Evolutionary conservation across 2,888 invertebrate species (phyloP).

Genomic region (Andrena camellia): DNA sequence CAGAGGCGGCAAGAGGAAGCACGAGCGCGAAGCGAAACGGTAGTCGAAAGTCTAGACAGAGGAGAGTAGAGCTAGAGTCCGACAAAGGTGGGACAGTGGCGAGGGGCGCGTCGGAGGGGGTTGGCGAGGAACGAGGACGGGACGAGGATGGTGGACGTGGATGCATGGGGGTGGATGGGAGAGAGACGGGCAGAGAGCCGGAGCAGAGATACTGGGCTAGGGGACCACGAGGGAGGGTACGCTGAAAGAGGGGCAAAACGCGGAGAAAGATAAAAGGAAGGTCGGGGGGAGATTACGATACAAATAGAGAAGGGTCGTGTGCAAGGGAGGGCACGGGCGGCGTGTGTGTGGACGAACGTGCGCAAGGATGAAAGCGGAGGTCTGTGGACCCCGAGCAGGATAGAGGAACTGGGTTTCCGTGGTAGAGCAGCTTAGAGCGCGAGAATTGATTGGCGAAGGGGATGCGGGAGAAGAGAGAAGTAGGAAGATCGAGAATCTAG

Average conservation of each 20-base stretch:
- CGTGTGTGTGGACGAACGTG: constrained; percentile 4
- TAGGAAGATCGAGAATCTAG: too few relatives aligned
- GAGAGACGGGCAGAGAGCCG: background rate
- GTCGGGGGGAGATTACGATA: constrained; percentile 50
- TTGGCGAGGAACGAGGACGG: constrained; percentile 11
- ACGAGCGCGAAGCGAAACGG: constrained; percentile 18
- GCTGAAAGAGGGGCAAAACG: constrained; percentile 33
- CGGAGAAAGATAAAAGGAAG: constrained; percentile 55
- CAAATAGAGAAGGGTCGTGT: constrained; percentile 56
- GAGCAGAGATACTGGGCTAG: constrained; percentile 45
- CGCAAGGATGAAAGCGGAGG: constrained; percentile 36
- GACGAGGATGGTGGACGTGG: constrained; percentile 9
- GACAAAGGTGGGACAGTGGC: background rate
- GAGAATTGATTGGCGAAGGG: background rate
- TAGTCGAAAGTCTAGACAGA: constrained; percentile 16
- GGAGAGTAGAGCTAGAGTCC: background rate
- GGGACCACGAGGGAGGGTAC: constrained; percentile 28
- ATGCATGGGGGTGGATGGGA: background rate
- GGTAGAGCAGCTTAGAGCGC: background rate
- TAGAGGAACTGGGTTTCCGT: too few relatives aligned
- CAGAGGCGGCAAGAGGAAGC: background rate
- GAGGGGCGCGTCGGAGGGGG: background rate
- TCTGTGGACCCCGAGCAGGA: constrained; percentile 1
- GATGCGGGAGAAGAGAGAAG: too few relatives aligned
- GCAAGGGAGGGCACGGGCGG: background rate